Evolutionary conservation across 2,113 vertebrate species (phyloP), one percentile per base, ranked within the genome.

Genomic region (Leptobrachium ailaonicum): DNA sequence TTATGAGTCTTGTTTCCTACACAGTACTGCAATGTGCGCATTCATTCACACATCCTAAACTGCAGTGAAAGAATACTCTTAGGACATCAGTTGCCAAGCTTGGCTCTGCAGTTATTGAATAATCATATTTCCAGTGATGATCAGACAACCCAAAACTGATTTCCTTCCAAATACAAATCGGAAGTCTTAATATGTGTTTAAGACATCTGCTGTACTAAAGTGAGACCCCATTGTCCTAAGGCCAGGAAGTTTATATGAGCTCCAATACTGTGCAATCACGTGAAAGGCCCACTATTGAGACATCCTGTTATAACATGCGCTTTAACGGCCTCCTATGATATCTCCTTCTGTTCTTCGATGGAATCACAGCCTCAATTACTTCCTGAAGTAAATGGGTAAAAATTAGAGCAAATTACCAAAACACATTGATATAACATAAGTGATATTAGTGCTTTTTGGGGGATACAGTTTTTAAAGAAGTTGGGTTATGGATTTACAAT

Each of bases 231-330:
- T 8, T 50, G 47, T 60, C 75, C 75, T 45, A 41, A 77, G 75
- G 75, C 75, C 66, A 42, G 44, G 20, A n/a, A 43, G 68, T 71
- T 79, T 71, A 71, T 79, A 60, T 60, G 42, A 78, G 69, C 44
- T 53, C 32, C 69, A 79, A 72, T 53, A 72, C 60, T 66, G 43
- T 72, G 69, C 77, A 79, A 66, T 72, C 44, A 64, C 71, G 60
- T 79, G 43, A 79, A 79, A 42, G 47, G 77, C 68, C 68, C 71
- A 41, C 77, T 72, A 79, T 66, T 72, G 77, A 64, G 43, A 79
- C 70, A 79, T 79, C 77, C 77, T 79, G 77, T 66, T 58, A 72
- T 79, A 79, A 79, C 77, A 71, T 79, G 76, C 71, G 77, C 56
- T 20, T 63, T 71, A 43, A 64, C 62, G 71, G 56, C 56, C 70